phyloP scores from a whole-genome alignment of 92 coral and sea anemone genomes.

The Pocillopora meandrina region DNA sequence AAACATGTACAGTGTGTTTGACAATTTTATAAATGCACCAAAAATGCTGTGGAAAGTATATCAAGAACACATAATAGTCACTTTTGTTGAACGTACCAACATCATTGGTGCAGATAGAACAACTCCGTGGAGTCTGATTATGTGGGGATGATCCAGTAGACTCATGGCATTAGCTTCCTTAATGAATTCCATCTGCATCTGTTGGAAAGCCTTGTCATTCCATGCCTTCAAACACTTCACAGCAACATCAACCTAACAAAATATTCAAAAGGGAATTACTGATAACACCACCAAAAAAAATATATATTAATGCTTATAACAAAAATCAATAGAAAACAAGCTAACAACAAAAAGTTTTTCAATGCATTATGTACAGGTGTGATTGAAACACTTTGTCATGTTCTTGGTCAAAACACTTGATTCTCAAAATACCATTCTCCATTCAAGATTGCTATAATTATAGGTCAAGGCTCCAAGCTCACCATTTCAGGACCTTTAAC shows the following conservation, averaged over 20 bases:
- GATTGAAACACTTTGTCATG: too few species aligned
- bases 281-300: too few species aligned
- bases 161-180: slow-evolving; percentile 99
- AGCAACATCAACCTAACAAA: slow-evolving; percentile 84
- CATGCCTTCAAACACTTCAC: slow-evolving; percentile 89
- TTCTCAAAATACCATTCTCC: too few species aligned
- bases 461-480: too few species aligned
- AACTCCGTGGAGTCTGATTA: slow-evolving; percentile 85
- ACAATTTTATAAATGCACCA: too few species aligned
- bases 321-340: neutral
- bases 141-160: slow-evolving; percentile 85
- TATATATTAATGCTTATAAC: neutral
- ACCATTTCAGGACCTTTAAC: too few species aligned
- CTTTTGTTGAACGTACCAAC: slow-evolving; percentile 54
- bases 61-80: neutral
- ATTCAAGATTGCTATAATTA: too few species aligned
- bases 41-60: too few species aligned
- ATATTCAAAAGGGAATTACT: neutral
- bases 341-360: too few species aligned
- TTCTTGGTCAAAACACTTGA: too few species aligned
- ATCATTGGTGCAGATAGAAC: slow-evolving; percentile 85
- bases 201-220: slow-evolving; percentile 71
- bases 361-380: too few species aligned
- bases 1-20: too few species aligned
- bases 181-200: slow-evolving; percentile 87